Evolutionary conservation across 2,113 vertebrate species (phyloP), one percentile per base, ranked within the genome.

Genomic region (Pipa parva): DNA sequence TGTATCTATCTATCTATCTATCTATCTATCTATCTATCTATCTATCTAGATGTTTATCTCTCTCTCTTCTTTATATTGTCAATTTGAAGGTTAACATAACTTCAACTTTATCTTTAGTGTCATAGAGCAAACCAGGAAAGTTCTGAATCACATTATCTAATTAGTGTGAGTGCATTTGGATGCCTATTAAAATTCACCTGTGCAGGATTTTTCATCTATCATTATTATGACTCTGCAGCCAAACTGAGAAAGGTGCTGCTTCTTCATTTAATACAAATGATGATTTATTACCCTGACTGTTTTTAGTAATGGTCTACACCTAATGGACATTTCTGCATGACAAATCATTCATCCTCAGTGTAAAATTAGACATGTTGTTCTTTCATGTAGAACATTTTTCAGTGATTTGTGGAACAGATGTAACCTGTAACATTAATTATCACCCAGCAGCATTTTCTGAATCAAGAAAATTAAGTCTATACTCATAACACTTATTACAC

Each of bases 141-240:
- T 69, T 80, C 77, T 76, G 71, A 45, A 73, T 81, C 85, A 77
- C 73, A 81, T 80, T 79, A 80, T 81, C 76, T 85, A 88, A 89
- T 89, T 89, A 87, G 82, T 83, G 74, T 80, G 78, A 83, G 75
- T 33, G 17, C 82, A 81, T 83, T 83, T 80, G 76, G 74, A 75
- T 80, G 80, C 75, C 80, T 80, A 80, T 85, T 85, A 87, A 87
- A 86, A 84, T 77, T 86, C 81, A 89, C 83, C 81, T 91, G 84
- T 79, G 79, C 68, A 26, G 58, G 70, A 67, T 79, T 85, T 80
- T 80, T 77, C 77, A 85, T 89, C 86, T 83, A 82, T 90, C 88
- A 85, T 80, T 73, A 87, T 89, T 89, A 84, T 65, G 73, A 79
- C 65, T 72, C 72, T 83, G 78, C 73, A 77, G 79, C 72, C 63